Evolutionary conservation across 2,113 vertebrate genomes (phyloP), one percentile per base, ranked within the genome.

Genomic region (Eubucco bourcierii): DNA sequence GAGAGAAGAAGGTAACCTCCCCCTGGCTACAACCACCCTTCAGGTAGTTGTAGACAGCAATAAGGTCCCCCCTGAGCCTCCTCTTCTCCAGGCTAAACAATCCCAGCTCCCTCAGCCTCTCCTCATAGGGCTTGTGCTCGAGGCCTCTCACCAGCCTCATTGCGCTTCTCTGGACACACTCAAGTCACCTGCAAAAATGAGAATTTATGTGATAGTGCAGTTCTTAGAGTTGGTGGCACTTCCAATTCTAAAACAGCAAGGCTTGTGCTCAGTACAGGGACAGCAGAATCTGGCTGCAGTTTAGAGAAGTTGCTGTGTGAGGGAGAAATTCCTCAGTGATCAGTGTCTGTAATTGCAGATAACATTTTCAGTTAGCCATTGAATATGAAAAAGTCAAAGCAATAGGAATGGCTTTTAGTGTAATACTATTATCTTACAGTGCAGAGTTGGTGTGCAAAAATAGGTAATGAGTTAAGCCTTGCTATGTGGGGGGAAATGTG

Each of bases 401-500:
- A 29, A 9, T 17, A 33, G 37, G 47, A 55, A 39, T 47, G 59
- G 19, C 15, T 58, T 44, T n/a, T 29, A 24, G 47, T 72, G 37
- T 10, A 75, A 61, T 66, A 8, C 31, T 1, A 12, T 41, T 52
- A 4, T 5, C 80, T 68, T 59, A 15, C 4, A 52, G 52, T 14
- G 7, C 20, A 10, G 39, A 56, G 34, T 53, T 55, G 23, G 11
- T 18, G 8, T 14, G 66, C 47, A 63, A 78, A n/a, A 78, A n/a
- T 12, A 3, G 1, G 17, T 31, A 20, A 25, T 50, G 28, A 59
- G n/a, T 39, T 37, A 87, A 73, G 15, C n/a, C 31, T 90, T 29
- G 12, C 59, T 25, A 3, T 12, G 1, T 2, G 31, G 1, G 31
- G 1, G 3, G 60, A 59, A 90, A 25, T 5, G 5, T 1, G 15